phyloP scores from a whole-genome alignment of 2,797 vertebrate species.

The Clarias laeviceps region DNA sequence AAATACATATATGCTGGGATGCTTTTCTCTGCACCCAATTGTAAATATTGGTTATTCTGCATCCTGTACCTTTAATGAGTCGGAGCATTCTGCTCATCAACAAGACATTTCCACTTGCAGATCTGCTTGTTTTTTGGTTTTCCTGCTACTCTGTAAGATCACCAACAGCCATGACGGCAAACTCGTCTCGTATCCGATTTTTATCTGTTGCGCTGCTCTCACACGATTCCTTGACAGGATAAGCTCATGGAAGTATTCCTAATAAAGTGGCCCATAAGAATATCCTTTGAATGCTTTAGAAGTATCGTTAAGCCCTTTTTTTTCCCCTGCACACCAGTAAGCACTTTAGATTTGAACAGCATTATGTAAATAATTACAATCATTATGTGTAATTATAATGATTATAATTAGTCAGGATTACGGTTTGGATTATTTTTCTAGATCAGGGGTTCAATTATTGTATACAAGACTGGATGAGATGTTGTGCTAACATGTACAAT shows the following conservation, averaged over 20 bases:
- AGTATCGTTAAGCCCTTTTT: background rate
- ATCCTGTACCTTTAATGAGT: background rate
- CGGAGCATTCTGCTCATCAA: background rate
- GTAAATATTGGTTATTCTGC: background rate
- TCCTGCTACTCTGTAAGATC: background rate
- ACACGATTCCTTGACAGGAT: background rate
- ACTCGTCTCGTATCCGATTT: background rate
- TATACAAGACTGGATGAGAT: constrained; percentile 12
- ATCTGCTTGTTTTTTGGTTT: background rate
- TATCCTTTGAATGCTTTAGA: background rate
- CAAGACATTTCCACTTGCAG: background rate
- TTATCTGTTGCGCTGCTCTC: background rate
- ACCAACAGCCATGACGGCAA: background rate
- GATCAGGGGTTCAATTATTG: constrained; percentile 28
- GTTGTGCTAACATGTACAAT: background rate
- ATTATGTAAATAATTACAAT: constrained; percentile 24
- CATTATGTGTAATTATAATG: constrained; percentile 26
- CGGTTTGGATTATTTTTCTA: constrained; percentile 1
- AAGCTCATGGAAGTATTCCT: background rate
- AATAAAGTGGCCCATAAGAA: background rate
- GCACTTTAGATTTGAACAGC: background rate
- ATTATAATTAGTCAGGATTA: constrained; percentile 27
- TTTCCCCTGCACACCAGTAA: background rate
- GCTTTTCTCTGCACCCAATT: background rate
- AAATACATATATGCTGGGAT: background rate